These are phyloP conservation scores for Malaclemys terrapin DNA, from an alignment of 2,113 vertebrate species.

Conservation along the genomic window DNA sequence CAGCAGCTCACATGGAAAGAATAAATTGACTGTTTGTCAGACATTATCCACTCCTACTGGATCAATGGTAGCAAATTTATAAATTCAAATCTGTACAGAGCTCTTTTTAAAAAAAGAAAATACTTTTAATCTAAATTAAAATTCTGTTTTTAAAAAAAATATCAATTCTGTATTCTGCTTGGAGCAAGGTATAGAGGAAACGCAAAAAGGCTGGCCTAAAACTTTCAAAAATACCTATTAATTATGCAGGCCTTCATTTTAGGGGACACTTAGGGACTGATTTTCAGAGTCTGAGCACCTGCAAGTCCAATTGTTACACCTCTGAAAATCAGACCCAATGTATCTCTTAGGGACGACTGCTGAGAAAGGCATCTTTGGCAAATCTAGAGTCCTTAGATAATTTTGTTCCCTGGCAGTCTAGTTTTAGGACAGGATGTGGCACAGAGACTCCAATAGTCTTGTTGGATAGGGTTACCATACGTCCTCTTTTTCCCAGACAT, in stretches of 20 bases:
- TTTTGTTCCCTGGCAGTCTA: background rate
- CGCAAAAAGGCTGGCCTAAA: background rate
- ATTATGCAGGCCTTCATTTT: slow-evolving; percentile 2
- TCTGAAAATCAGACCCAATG: background rate
- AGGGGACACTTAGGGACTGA: background rate
- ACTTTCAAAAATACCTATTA: background rate
- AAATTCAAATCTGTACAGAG: background rate
- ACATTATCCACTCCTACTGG: background rate
- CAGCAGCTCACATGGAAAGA: slow-evolving; percentile 3
- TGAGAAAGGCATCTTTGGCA: too few species aligned
- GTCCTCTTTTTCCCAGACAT: too few species aligned
- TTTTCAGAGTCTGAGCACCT: background rate
- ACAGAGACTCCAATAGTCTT: background rate
- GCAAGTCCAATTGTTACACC: background rate
- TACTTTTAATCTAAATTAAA: background rate
- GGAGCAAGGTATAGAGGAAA: background rate
- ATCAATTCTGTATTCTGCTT: background rate
- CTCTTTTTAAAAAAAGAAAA: background rate
- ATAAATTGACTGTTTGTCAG: slow-evolving; percentile 30
- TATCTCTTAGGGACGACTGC: background rate
- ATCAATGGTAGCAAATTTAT: slow-evolving; percentile 17
- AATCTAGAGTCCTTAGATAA: background rate
- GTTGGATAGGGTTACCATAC: too few species aligned
- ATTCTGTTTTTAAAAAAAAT: background rate
- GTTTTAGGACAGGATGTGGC: background rate